Conservation (phyloP, 1,140 invertebrate genomes). For the Hestina assimilis region DNA sequence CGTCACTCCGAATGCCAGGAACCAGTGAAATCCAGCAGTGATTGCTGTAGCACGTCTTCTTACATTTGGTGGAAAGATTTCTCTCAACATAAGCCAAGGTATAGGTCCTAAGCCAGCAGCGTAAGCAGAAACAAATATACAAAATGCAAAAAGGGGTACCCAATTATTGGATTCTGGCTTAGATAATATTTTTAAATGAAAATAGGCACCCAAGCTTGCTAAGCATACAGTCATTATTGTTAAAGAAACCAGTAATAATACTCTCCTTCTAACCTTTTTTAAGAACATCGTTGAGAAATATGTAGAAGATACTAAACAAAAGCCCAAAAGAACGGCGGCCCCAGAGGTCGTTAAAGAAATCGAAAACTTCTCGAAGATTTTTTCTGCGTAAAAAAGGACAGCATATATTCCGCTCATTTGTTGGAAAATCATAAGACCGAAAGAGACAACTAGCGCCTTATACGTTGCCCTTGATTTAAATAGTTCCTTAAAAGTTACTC, state of each 20-base stretch:
- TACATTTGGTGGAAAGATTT: conserved; percentile 82
- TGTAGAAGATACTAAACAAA: conserved; percentile 84
- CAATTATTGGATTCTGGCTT: conserved; percentile 45
- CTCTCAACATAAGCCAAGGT: conserved; percentile 83
- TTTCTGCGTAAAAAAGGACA: conserved; percentile 86
- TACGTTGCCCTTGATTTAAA: conserved; percentile 71
- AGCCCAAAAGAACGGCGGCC: conserved; percentile 83
- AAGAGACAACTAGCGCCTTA: conserved; percentile 77
- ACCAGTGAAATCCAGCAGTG: conserved; percentile 84
- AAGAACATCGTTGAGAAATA: conserved; percentile 84
- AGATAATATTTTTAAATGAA: conserved; percentile 76
- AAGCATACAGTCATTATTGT: conserved; percentile 81
- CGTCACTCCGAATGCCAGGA: conserved; percentile 84
- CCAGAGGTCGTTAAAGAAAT: conserved; percentile 69
- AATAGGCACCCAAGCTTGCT: conserved; percentile 81
- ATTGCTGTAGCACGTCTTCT: conserved; percentile 82
- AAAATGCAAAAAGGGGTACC: conserved; percentile 66
- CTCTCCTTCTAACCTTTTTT: conserved; percentile 84
- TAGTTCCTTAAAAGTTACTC: conserved; percentile 68
- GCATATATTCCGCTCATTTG: conserved; percentile 90
- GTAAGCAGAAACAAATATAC: conserved; percentile 66
- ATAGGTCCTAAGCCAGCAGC: conserved; percentile 80
- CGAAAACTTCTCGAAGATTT: conserved; percentile 82
- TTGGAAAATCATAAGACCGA: conserved; percentile 88
- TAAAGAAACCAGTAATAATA: conserved; percentile 84